Percentiles rank a stretch among this genome's conserved stretches.
Conservation (phyloP, 2,888 invertebrate species). For the Eutolmus rufibarbis region DNA sequence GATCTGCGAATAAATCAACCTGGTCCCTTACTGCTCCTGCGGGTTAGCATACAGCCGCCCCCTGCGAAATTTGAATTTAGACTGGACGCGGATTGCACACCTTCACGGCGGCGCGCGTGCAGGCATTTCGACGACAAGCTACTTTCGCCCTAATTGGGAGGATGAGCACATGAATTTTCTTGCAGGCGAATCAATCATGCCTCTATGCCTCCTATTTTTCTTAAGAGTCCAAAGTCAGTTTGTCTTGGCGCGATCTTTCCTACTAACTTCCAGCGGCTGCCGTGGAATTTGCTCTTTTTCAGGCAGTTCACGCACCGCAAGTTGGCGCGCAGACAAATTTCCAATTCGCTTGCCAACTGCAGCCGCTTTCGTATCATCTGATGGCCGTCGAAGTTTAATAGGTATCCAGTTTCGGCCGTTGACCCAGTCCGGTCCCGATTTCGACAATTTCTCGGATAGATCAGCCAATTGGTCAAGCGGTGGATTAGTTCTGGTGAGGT, state of each 20-base stretch:
- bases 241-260: background rate
- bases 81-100: background rate
- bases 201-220: background rate
- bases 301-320: background rate
- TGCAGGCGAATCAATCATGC: background rate
- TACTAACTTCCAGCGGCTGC: background rate
- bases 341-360: background rate
- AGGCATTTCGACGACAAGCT: background rate
- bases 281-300: background rate
- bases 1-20: background rate
- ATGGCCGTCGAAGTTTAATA: background rate
- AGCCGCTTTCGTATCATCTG: background rate
- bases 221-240: background rate
- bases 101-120: background rate
- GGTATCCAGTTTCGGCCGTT: background rate
- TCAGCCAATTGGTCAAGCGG: background rate
- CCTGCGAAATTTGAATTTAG: background rate
- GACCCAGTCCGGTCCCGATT: background rate
- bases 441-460: background rate
- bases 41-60: background rate
- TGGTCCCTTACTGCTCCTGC: background rate
- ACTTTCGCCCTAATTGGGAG: background rate
- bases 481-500: background rate
- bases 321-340: background rate
- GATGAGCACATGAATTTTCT: background rate